Evolutionary conservation across 2,797 vertebrate species (phyloP).

Genomic region (Otus scops): DNA sequence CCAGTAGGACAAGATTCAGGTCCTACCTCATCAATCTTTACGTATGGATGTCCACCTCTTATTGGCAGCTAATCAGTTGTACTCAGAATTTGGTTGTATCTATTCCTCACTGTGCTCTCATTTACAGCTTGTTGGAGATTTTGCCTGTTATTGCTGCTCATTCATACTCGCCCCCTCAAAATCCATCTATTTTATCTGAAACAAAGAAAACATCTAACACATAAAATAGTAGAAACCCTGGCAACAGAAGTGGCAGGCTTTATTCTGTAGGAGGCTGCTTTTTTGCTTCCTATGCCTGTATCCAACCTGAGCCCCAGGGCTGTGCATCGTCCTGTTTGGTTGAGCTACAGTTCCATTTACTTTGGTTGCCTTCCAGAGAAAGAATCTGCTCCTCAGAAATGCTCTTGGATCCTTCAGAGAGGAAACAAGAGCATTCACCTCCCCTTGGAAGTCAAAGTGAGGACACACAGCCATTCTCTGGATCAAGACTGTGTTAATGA

Average conservation of each 20-base stretch:
- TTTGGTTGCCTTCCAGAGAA: constrained; percentile 33
- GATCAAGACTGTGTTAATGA: background rate
- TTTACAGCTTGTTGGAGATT: background rate
- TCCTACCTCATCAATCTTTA: background rate
- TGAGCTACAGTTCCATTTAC: background rate
- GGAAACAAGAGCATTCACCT: background rate
- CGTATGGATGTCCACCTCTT: background rate
- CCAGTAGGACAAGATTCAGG: background rate
- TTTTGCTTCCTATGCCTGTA: background rate
- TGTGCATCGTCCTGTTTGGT: background rate
- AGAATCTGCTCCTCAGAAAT: background rate
- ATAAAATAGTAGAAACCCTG: background rate
- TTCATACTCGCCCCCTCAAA: background rate
- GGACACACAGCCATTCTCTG: background rate
- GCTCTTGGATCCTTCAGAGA: background rate
- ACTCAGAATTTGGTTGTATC: background rate
- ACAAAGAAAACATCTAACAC: background rate
- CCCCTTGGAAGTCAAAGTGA: background rate
- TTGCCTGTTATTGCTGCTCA: background rate
- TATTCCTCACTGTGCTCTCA: background rate
- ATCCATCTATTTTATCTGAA: background rate
- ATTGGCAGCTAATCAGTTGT: background rate
- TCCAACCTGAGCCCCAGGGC: background rate
- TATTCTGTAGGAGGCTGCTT: background rate
- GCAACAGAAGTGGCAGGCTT: background rate